Conservation (phyloP, 1,140 invertebrate species). For the Lepidurus apus region DNA sequence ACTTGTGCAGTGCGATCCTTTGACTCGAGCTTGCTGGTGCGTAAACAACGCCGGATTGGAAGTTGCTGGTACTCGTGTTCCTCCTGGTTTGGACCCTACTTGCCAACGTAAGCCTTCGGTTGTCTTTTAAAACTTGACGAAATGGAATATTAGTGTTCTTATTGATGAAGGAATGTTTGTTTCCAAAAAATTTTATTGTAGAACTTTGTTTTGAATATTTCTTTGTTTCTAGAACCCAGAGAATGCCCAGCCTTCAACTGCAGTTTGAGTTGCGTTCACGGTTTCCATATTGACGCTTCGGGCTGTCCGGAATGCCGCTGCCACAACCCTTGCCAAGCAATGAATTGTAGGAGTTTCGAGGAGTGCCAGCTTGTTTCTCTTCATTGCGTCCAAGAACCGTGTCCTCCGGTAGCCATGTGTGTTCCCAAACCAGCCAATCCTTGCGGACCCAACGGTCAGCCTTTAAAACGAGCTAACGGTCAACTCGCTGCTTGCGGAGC, state of each 20-base stretch:
- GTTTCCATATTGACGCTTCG: conserved; percentile 55
- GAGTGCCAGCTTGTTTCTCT: conserved; percentile 55
- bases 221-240: conserved; percentile 46
- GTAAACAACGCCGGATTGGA: conserved; percentile 45
- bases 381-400: conserved; percentile 53
- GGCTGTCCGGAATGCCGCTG: conserved; percentile 45
- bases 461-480: conserved; percentile 47
- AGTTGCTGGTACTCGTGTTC: conserved; percentile 44
- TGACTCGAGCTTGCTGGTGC: conserved; percentile 45
- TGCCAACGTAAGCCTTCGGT: conserved; percentile 39
- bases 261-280: conserved; percentile 59
- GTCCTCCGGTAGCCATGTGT: conserved; percentile 71
- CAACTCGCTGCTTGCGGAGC: conserved; percentile 59
- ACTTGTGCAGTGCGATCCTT: conserved; percentile 45
- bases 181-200: neutral
- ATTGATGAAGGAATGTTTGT: conserved; percentile 25
- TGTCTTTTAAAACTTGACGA: neutral
- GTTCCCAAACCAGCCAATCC: conserved; percentile 68
- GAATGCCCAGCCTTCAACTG: conserved; percentile 59
- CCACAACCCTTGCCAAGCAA: conserved; percentile 43
- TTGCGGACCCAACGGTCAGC: conserved; percentile 57
- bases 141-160: neutral
- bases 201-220: neutral
- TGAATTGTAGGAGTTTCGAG: conserved; percentile 51
- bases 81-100: conserved; percentile 39